phyloP scores from a whole-genome alignment of 2,888 invertebrate species.

The Noctuana brunneofusca region DNA sequence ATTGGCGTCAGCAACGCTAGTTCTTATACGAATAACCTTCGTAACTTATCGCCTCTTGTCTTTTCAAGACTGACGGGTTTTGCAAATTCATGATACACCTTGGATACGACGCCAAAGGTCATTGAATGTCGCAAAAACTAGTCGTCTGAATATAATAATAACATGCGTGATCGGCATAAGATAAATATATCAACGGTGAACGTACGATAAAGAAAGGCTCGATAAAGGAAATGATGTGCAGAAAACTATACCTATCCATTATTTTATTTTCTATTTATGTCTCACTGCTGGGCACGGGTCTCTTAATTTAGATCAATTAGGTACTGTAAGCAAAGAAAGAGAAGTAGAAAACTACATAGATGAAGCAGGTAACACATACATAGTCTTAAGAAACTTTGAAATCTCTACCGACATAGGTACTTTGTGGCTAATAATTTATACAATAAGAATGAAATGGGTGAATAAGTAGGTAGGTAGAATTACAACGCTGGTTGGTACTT shows the following conservation, averaged over 20 bases:
- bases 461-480: background rate
- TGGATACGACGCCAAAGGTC: constrained; percentile 59
- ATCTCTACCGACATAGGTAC: too few species aligned
- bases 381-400: too few species aligned
- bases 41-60: constrained; percentile 59
- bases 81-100: constrained; percentile 56
- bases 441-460: background rate
- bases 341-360: too few species aligned
- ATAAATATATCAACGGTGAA: constrained; percentile 53
- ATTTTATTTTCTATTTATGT: too few species aligned
- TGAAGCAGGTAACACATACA: too few species aligned
- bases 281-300: too few species aligned
- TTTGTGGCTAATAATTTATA: background rate
- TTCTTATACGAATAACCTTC: constrained; percentile 52
- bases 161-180: constrained; percentile 44
- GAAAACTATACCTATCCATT: background rate
- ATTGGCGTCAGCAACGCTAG: constrained; percentile 33
- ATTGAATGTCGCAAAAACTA: constrained; percentile 51
- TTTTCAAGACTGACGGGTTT: constrained; percentile 63
- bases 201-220: constrained; percentile 57
- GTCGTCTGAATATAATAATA: constrained; percentile 36
- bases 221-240: too few species aligned
- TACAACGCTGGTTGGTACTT: too few species aligned
- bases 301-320: too few species aligned
- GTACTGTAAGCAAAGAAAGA: too few species aligned